Conservation (phyloP, 2,888 invertebrate genomes). For the Zygogramma bicolorata region DNA sequence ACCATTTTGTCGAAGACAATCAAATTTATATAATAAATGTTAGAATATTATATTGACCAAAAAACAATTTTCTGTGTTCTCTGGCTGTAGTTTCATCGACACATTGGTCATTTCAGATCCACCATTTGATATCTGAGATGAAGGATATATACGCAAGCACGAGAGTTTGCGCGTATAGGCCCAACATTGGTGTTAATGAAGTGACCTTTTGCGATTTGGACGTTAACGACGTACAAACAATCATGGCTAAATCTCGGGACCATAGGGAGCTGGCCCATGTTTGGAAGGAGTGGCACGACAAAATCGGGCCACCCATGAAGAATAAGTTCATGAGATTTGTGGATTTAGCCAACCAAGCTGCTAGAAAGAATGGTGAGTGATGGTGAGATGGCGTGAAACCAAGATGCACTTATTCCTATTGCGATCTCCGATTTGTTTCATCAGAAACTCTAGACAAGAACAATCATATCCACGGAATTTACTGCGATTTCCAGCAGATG, state of each 20-base stretch:
- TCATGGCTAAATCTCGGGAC: slow-evolving; percentile 79
- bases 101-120: slow-evolving; percentile 74
- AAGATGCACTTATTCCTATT: too few relatives aligned
- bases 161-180: slow-evolving; percentile 76
- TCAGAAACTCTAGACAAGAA: too few relatives aligned
- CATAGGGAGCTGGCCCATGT: slow-evolving; percentile 81
- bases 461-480: too few relatives aligned
- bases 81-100: too few relatives aligned
- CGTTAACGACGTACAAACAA: slow-evolving; percentile 73
- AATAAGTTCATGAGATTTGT: slow-evolving; percentile 84
- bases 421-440: too few relatives aligned
- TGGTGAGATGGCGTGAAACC: too few relatives aligned
- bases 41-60: too few relatives aligned
- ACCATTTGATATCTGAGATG: slow-evolving; percentile 81
- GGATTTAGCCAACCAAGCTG: slow-evolving; percentile 83
- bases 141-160: slow-evolving; percentile 81
- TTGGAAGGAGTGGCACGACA: slow-evolving; percentile 87
- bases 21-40: too few relatives aligned
- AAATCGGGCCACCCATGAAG: slow-evolving; percentile 81
- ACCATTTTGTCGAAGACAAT: too few relatives aligned
- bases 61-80: too few relatives aligned
- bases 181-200: slow-evolving; percentile 62
- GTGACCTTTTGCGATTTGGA: slow-evolving; percentile 72
- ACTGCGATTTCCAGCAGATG: too few relatives aligned
- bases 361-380: slow-evolving; percentile 78